These are phyloP conservation scores for Macrotis lagotis DNA, from an alignment of 2,113 vertebrate species.

Conservation along the genomic window DNA sequence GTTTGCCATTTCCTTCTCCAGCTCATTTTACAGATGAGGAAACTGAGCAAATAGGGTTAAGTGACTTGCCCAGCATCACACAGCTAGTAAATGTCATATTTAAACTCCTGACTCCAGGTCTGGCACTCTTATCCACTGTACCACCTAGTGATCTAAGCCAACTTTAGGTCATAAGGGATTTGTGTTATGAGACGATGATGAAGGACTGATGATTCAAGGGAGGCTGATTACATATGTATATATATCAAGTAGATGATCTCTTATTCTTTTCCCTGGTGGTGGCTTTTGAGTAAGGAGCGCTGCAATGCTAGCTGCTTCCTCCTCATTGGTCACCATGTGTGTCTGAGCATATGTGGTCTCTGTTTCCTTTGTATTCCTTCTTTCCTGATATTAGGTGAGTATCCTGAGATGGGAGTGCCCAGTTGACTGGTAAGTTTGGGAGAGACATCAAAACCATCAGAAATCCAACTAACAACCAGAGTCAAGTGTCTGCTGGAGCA, in stretches of 20 bases:
- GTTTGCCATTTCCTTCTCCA: no score
- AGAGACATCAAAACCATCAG: neutral
- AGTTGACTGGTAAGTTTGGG: neutral
- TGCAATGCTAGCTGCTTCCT: neutral
- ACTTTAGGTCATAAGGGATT: neutral
- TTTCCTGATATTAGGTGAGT: neutral
- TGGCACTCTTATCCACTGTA: no score
- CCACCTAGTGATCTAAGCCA: neutral
- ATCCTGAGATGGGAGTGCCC: neutral
- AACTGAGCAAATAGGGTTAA: no score
- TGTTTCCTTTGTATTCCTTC: neutral
- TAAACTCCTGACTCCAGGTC: no score
- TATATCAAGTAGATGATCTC: neutral
- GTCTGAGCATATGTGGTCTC: neutral
- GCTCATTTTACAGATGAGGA: no score
- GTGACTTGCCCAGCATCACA: no score
- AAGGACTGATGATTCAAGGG: neutral
- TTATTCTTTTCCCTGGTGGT: neutral
- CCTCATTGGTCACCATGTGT: neutral
- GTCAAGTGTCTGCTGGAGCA: neutral
- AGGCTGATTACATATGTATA: neutral
- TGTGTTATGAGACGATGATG: neutral
- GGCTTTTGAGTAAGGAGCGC: neutral
- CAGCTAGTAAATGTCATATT: no score
- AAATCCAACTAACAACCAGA: neutral